Evolutionary conservation across 1,140 invertebrate genomes (phyloP), one percentile per base, ranked within the genome.

Genomic region (Zaprionus taronus): DNA sequence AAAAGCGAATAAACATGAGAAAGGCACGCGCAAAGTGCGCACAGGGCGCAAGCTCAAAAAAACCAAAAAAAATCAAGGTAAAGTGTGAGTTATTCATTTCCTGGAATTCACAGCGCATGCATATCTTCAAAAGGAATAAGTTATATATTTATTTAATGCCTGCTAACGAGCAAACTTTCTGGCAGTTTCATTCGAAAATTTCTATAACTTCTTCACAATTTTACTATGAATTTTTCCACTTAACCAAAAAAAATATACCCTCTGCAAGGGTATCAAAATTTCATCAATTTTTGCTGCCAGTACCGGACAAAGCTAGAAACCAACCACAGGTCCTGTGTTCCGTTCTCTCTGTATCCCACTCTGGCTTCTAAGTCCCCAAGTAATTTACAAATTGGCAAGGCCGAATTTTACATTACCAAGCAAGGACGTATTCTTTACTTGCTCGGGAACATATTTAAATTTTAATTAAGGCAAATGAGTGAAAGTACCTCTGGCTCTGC

Each of bases 21-120:
- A 73, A 80, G 60, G 78, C 78, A 80, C 73, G 67, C 58, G n/a
- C 44, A 80, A 80, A 72, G 75, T 80, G 78, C 78, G 62, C 41
- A 74, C 62, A 41, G 75, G 75, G 75, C 70, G 34, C 38, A 58
- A 26, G 71, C 71, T 64, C 75, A 55, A 34, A 74, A 78, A 78
- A 78, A 34, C 64, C 57, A 71, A 79, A 79, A 67, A 65, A 69
- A 62, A 62, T 9, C 24, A 41, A 15, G 5, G 15, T 44, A 56
- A 60, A 6, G 44, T 49, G 7, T 51, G 20, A 22, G 20, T 51
- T 22, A 51, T 51, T 24, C 0, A 51, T 51, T 24, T 22, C 12
- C 9, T 22, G 11, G 47, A 20, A 51, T 71, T 78, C 31, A 11
- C 3, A 11, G 31, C 9, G 9, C 31, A 11, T 65, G 62, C 34